phyloP scores from a whole-genome alignment of 2,888 invertebrate genomes.

The Drosophila vallismaia region DNA sequence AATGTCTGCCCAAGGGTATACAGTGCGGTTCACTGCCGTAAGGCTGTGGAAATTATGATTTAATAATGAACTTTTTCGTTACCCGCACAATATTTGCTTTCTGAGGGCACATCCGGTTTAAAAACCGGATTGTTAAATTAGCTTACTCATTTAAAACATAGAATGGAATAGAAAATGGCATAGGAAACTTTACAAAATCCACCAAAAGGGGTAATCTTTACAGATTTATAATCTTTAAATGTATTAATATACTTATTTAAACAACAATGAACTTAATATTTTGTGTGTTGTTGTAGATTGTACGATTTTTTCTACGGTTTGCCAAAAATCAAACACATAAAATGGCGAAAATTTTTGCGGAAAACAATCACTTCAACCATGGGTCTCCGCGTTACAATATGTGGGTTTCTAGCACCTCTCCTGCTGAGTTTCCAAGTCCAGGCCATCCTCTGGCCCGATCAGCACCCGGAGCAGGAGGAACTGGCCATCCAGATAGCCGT shows the following conservation, averaged over 20 bases:
- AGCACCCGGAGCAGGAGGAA: background rate
- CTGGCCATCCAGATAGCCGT: background rate
- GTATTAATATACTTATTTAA: background rate
- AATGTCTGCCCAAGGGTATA: background rate
- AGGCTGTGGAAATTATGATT: background rate
- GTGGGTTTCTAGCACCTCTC: background rate
- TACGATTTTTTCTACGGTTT: background rate
- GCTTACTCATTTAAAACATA: background rate
- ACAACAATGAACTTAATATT: background rate
- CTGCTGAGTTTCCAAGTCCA: background rate
- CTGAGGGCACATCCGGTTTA: background rate
- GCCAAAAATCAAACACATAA: slow-evolving; percentile 11
- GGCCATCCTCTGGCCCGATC: background rate
- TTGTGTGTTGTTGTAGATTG: background rate
- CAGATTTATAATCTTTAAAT: too few species aligned
- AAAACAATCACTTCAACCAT: slow-evolving; percentile 7
- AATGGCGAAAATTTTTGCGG: background rate
- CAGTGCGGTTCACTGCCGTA: background rate
- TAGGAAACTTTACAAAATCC: background rate
- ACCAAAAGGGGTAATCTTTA: too few species aligned
- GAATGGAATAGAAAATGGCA: background rate
- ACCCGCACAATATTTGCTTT: background rate
- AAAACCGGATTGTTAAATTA: background rate
- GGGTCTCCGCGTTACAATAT: background rate
- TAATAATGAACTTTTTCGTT: background rate